phyloP scores from a whole-genome alignment of 2,113 vertebrate species.

The Albula goreensis region DNA sequence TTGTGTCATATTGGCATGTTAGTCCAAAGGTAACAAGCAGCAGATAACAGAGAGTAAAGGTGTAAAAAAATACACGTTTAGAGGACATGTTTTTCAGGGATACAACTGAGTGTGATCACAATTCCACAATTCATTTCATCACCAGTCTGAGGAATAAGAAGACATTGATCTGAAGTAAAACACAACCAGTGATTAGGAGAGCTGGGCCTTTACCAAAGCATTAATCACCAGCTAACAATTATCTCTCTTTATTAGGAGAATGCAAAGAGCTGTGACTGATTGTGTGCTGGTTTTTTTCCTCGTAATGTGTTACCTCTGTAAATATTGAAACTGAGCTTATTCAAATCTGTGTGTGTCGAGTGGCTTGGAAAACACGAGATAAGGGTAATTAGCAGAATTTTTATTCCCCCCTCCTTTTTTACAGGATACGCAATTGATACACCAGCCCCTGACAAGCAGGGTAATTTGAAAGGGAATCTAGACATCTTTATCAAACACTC shows the following conservation, averaged over 20 bases:
- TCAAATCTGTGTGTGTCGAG: slow-evolving; percentile 7
- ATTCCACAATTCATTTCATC: background rate
- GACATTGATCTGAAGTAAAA: slow-evolving; percentile 7
- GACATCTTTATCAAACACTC: background rate
- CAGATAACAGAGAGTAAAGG: background rate
- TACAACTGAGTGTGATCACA: background rate
- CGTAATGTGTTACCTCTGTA: background rate
- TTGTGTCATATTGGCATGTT: background rate
- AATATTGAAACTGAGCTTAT: slow-evolving; percentile 22
- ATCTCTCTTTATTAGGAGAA: slow-evolving; percentile 20
- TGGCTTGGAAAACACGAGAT: slow-evolving; percentile 12
- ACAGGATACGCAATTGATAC: background rate
- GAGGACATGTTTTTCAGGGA: background rate
- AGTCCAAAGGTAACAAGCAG: background rate
- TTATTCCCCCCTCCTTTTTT: background rate
- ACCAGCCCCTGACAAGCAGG: background rate
- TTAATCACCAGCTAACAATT: background rate
- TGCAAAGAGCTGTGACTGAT: slow-evolving; percentile 1
- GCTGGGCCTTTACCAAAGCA: background rate
- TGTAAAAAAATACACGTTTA: background rate
- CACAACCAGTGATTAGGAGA: background rate
- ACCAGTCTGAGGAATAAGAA: background rate
- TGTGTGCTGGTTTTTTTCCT: slow-evolving; percentile 5
- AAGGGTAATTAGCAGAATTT: slow-evolving; percentile 10
- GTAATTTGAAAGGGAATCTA: background rate